These are phyloP conservation scores for Hypotaenidia philippensis DNA, from an alignment of 2,797 vertebrate genomes.

Conservation along the genomic window DNA sequence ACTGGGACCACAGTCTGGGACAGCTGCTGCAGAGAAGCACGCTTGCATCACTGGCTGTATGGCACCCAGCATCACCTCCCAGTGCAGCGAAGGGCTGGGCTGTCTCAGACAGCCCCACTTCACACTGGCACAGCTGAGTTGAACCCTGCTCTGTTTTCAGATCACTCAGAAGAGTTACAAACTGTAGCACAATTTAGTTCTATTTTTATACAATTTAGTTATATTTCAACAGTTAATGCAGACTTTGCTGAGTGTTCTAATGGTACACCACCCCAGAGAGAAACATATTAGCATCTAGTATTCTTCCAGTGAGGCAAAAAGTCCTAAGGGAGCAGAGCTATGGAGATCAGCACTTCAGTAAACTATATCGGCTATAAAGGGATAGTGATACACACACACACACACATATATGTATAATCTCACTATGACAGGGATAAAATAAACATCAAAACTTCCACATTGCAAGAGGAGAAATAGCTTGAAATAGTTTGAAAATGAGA, in stretches of 20 bases:
- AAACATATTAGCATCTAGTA: background rate
- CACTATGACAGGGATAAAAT: background rate
- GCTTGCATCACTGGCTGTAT: rapidly evolving
- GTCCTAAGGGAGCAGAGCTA: background rate
- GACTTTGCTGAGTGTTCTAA: background rate
- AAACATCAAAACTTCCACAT: background rate
- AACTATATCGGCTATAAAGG: background rate
- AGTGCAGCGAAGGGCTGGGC: rapidly evolving
- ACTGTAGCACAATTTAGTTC: background rate
- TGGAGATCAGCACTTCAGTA: background rate
- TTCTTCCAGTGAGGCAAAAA: background rate
- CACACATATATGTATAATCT: no score
- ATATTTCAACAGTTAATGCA: background rate
- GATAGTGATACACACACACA: background rate
- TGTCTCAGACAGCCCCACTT: background rate
- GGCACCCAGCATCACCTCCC: rapidly evolving
- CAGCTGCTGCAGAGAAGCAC: rapidly evolving
- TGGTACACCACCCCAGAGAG: rapidly evolving
- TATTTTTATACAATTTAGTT: background rate
- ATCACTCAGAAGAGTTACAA: background rate
- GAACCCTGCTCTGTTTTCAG: background rate
- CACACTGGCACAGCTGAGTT: rapidly evolving
- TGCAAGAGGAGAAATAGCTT: background rate
- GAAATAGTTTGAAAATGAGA: background rate
- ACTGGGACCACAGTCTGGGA: rapidly evolving